Evolutionary conservation across 2,113 vertebrate species (phyloP).

Genomic region (Leptosomus discolor): DNA sequence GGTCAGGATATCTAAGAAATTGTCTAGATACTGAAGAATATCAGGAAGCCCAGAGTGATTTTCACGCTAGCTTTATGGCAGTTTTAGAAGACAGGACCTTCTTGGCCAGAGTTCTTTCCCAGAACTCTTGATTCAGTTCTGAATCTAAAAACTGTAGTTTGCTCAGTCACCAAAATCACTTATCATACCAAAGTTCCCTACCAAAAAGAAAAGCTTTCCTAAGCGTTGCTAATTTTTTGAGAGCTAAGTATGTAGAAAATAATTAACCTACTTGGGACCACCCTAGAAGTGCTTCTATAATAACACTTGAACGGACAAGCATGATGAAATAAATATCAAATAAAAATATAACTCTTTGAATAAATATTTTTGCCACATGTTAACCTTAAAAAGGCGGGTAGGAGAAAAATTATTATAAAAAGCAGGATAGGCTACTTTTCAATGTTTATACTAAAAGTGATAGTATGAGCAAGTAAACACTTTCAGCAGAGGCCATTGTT

Average conservation of each 20-base stretch:
- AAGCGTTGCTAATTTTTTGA: background rate
- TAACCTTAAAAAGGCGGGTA: background rate
- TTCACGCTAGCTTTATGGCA: background rate
- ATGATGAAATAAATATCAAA: background rate
- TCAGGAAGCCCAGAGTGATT: background rate
- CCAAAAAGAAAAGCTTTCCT: background rate
- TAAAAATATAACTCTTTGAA: background rate
- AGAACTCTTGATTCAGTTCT: background rate
- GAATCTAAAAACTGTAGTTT: background rate
- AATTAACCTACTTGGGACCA: background rate
- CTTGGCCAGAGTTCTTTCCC: background rate
- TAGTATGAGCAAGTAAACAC: background rate
- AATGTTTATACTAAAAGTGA: background rate
- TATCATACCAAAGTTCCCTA: background rate
- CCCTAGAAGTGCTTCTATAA: background rate
- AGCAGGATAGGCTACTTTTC: background rate
- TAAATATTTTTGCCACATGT: background rate
- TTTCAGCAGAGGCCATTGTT: background rate
- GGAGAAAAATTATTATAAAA: background rate
- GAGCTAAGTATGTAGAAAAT: background rate
- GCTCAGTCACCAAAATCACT: background rate
- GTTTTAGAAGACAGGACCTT: background rate
- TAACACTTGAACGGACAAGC: background rate
- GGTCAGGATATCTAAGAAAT: background rate
- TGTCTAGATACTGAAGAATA: background rate